These are phyloP conservation scores for Trichechus manatus DNA, from an alignment of 2,113 vertebrate genomes.

Conservation along the genomic window DNA sequence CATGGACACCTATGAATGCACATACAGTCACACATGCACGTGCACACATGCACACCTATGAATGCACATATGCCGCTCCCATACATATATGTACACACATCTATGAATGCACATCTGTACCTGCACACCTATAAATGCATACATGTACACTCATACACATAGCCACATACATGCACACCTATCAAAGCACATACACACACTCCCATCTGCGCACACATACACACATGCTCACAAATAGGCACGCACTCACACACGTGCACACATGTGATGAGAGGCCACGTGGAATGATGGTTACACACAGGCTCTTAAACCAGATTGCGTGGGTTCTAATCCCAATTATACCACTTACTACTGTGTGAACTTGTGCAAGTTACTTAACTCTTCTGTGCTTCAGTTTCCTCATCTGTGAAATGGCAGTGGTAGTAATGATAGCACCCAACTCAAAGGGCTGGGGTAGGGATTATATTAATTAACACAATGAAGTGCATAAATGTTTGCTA, in stretches of 20 bases:
- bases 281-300: neutral
- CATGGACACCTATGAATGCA: neutral
- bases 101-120: neutral
- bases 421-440: neutral
- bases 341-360: neutral
- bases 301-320: neutral
- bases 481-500: neutral
- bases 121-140: neutral
- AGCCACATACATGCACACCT: too few relatives aligned
- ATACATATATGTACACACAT: neutral
- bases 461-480: neutral
- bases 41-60: neutral
- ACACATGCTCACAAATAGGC: neutral
- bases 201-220: neutral
- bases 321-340: neutral
- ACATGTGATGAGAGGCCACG: neutral
- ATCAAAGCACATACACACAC: neutral
- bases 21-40: neutral
- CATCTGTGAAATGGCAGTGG: neutral
- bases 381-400: neutral
- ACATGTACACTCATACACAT: rapidly evolving
- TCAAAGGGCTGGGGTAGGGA: neutral
- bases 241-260: neutral
- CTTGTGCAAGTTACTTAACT: neutral
- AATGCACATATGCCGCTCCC: neutral